phyloP scores from a whole-genome alignment of 2,797 vertebrate species.

The Tachyglossus aculeatus region DNA sequence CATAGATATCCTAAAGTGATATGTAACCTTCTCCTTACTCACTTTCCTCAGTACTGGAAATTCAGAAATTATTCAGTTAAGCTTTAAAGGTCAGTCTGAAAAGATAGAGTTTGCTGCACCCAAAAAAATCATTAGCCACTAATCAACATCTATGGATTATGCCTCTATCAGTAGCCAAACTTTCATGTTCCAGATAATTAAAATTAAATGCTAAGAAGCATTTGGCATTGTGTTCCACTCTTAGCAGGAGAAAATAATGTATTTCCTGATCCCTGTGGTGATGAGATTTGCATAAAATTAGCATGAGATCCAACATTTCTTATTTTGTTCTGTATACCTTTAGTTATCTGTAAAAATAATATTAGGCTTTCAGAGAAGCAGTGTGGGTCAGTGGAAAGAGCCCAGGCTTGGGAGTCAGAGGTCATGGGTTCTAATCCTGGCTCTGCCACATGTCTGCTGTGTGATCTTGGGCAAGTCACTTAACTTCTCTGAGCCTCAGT shows the following conservation, averaged over 20 bases:
- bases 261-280: not conserved
- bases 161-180: not conserved
- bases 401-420: too few relatives aligned
- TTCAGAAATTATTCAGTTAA: constrained; percentile 3
- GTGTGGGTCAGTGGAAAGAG: too few relatives aligned
- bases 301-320: not conserved
- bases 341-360: too few relatives aligned
- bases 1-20: not conserved
- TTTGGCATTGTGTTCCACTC: not conserved
- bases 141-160: not conserved
- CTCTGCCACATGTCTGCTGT: too few relatives aligned
- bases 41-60: not conserved
- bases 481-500: too few relatives aligned
- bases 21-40: not conserved
- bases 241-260: not conserved
- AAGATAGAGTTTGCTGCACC: not conserved
- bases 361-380: not conserved
- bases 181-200: too few relatives aligned
- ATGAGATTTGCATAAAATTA: not conserved
- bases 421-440: too few relatives aligned
- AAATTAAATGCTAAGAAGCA: not conserved
- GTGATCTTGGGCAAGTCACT: too few relatives aligned
- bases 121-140: not conserved
- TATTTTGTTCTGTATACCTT: not conserved
- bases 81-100: not conserved